Base-by-base conservation (phyloP, 2,888 invertebrate genomes). In the Drosophila bunnanda region DNA sequence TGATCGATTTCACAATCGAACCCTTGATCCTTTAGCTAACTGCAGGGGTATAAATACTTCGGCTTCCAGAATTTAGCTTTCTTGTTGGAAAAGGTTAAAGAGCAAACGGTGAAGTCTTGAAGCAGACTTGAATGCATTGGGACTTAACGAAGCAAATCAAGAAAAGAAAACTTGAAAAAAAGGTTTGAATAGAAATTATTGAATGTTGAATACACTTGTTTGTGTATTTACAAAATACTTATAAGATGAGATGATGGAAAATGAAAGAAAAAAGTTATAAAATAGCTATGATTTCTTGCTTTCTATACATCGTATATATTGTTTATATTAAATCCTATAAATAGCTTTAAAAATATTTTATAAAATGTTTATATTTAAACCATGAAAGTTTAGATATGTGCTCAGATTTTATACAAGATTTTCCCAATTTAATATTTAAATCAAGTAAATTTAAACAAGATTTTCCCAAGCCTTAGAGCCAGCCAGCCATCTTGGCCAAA, bases 71-170 rank as follows among this genome's bases (percentile, higher is more conserved):
- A 4, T 2, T 25, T 25, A 25, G 25, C 25, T 25, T 25, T 4
- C 25, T 25, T 25, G 2, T 25, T 25, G 25, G n/a, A 10, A 38
- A 32, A 36, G 58, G 41, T 41, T 44, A 32, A 57, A 20, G 36
- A 10, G 15, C 10, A 4, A 36, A 15, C 50, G 9, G 25, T 46
- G 44, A 53, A 61, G 25, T 50, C 60, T 50, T 39, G 52, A 30
- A 50, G 7, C 28, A 41, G 50, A 50, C 50, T 7, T 50, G 36
- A 48, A 34, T 61, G 60, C 22, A 30, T 57, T 56, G 56, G 44
- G 56, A 71, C n/a, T 61, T 70, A 57, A 56, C 55, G 52, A 69
- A 36, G 70, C 60, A 53, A 69, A 61, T 71, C 52, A 61, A 34
- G 28, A 30, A 17, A 39, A 70, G 52, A 10, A 39, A 57, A 56